Base-by-base conservation (phyloP, 2,888 invertebrate genomes). In the Cantharis lateralis region DNA sequence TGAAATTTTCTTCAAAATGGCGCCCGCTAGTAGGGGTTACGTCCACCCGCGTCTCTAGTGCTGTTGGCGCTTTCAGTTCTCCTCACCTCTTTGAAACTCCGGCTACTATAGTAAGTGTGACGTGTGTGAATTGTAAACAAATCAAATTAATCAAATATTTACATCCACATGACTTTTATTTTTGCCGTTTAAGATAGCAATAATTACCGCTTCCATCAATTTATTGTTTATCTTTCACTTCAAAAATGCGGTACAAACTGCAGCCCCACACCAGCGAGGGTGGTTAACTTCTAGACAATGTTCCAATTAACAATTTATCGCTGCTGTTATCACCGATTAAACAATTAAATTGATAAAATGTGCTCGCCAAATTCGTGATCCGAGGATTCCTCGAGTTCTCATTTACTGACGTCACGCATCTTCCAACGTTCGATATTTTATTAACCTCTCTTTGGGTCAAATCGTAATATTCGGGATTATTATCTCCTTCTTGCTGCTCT, bases 1-100 rank as follows among this genome's bases (percentile, higher is more conserved):
- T 85, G 86, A 82, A 81, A 82, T 83, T 48, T 82, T 81, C 80
- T 81, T 80, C 84, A 84, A 85, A 83, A 84, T 84, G 84, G 86
- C 80, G 81, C 80, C 72, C 70, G 72, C 70, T 80, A 81, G 80
- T 84, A 79, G 75, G 80, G 82, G 82, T 82, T 82, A 81, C 79
- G 75, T 72, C 82, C 82, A 77, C 71, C 66, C 76, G 79, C 76
- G 82, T 80, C 82, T 80, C 80, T 78, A 74, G 72, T 76, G 81
- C 81, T 80, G 79, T 75, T 78, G 75, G 78, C 70, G 79, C 80
- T 79, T 77, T 77, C 79, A 80, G 78, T 80, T 70, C 78, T 76
- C 76, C 80, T 77, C 79, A 79, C 74, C 81, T 76, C 79, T 77
- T 80, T 80, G 78, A 81, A 81, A 75, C 72, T 76, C 68, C 77